These are phyloP conservation scores for Dinocampus coccinellae DNA, from an alignment of 2,888 invertebrate species.

Conservation along the genomic window DNA sequence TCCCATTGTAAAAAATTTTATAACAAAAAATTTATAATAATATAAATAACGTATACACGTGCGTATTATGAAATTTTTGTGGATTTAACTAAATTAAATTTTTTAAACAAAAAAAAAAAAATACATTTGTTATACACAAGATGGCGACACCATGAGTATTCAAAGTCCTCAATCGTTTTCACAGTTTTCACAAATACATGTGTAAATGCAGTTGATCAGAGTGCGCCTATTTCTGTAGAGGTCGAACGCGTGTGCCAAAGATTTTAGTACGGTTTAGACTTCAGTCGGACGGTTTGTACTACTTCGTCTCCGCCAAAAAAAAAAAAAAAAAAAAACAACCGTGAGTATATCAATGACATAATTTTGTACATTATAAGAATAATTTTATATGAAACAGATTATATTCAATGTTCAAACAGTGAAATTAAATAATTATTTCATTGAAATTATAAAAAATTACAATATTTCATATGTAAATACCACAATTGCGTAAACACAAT, in stretches of 20 bases:
- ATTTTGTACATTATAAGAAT: background rate
- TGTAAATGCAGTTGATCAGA: conserved; percentile 26
- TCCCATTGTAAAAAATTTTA: too few relatives aligned
- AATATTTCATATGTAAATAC: too few relatives aligned
- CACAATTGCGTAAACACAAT: background rate
- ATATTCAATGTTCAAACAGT: too few relatives aligned
- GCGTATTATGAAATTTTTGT: too few relatives aligned
- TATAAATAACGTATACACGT: too few relatives aligned
- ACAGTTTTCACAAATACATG: conserved; percentile 17
- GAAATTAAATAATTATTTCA: background rate
- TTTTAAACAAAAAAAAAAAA: background rate
- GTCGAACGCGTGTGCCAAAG: conserved; percentile 51
- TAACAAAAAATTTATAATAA: too few relatives aligned
- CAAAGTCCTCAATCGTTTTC: background rate
- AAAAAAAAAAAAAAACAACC: too few relatives aligned
- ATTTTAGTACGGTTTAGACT: conserved; percentile 53
- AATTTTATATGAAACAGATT: background rate
- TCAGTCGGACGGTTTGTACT: conserved; percentile 48
- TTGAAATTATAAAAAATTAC: background rate
- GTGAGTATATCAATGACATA: conserved; percentile 41
- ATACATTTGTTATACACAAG: conserved; percentile 6
- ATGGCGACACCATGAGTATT: conserved; percentile 32
- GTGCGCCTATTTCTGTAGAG: conserved; percentile 50
- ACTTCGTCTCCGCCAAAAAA: conserved; percentile 40
- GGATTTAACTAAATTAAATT: background rate